phyloP scores from a whole-genome alignment of 2,113 vertebrate genomes.

The Hylia prasina region DNA sequence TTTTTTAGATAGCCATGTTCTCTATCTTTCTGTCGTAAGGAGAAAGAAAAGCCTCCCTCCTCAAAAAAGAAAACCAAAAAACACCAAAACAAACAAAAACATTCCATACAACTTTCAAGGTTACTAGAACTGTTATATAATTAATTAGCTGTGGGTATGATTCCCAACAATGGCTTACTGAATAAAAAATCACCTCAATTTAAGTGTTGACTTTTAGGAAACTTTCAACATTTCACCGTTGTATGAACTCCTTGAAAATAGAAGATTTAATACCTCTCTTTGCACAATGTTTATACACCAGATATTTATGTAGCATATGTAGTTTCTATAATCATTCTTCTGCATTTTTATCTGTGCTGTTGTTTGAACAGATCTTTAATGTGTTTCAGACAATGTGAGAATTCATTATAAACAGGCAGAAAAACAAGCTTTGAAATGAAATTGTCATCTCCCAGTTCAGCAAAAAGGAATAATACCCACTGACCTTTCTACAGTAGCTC shows the following conservation, averaged over 20 bases:
- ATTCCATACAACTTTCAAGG: not conserved
- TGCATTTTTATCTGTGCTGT: not conserved
- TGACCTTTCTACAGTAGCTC: not conserved
- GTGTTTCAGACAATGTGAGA: not conserved
- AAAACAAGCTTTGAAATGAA: not conserved
- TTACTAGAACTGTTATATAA: not conserved
- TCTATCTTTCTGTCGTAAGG: conserved; percentile 1
- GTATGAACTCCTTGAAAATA: not conserved
- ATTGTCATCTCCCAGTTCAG: not conserved
- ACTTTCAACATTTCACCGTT: not conserved
- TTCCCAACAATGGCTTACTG: not conserved
- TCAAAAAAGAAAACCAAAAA: not conserved
- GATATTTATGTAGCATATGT: not conserved
- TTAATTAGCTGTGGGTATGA: not conserved
- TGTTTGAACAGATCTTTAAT: not conserved
- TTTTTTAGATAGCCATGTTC: conserved; percentile 5
- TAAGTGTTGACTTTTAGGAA: not conserved
- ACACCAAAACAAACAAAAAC: not conserved
- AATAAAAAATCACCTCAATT: not conserved
- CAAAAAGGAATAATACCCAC: not conserved
- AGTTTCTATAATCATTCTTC: not conserved
- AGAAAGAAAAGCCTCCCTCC: not conserved
- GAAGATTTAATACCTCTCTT: not conserved
- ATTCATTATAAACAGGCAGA: not conserved
- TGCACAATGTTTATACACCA: not conserved